Base-by-base conservation (phyloP, 2,888 invertebrate species). In the Saturnia pavonia region DNA sequence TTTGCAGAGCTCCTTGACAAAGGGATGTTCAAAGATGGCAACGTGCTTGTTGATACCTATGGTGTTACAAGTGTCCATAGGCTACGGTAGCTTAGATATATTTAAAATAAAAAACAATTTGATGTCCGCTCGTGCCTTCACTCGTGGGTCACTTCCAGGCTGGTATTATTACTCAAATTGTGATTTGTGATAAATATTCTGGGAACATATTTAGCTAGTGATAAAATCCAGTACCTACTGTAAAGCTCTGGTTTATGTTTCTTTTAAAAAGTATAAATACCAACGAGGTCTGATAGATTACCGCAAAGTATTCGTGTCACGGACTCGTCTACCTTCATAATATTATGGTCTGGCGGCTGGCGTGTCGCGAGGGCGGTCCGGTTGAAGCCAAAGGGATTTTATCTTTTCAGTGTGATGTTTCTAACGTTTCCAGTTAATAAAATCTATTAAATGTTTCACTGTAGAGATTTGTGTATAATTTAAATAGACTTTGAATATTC, bases 261-360 rank as follows among this genome's bases (percentile, higher is more conserved):
- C 65, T 65, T 40, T 65, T 40, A 9, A 65, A 65, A n/a, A 40
- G 3, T 65, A 65, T 65, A 40, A 65, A 65, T 65, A 65, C 65
- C 40, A 65, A 65, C 65, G 40, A 65, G 65, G 65, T 65, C 65
- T 70, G 70, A 70, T 66, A 27, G 70, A 70, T 70, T 57, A 67
- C 70, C 51, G 22, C 40, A 34, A 67, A 66, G 42, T 70, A 70
- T 70, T 67, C 67, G 43, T 66, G 67, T 66, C 70, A 70, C 42
- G 70, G 70, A 67, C 66, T 7, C 11, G 22, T 40, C 40, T 60
- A 65, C 40, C 65, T 65, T 65, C 65, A n/a, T 65, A 51, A 51
- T 19, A 65, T 65, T 65, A 40, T 65, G 40, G 65, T 40, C 11
- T 40, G 65, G 40, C 40, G 9, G 16, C 40, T 19, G 40, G 65